Percentiles rank a stretch among this genome's conserved stretches.
phyloP scores from a whole-genome alignment of 2,797 vertebrate species.

The Peromyscus nudipes region DNA sequence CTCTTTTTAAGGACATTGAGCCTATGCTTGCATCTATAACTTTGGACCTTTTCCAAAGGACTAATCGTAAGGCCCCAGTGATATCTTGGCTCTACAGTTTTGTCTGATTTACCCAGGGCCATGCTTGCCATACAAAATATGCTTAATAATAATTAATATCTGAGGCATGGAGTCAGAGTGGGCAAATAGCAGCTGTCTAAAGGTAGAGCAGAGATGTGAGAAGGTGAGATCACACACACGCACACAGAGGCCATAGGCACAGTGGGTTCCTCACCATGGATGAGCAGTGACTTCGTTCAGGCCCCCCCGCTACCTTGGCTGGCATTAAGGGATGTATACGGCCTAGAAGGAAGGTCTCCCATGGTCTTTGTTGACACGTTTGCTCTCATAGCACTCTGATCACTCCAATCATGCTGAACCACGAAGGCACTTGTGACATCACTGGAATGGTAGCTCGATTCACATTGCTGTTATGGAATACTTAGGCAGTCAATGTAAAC shows the following conservation, averaged over 20 bases:
- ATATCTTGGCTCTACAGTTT: neutral
- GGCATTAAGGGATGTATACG: neutral
- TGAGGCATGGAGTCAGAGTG: neutral
- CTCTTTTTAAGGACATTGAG: neutral
- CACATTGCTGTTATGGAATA: neutral
- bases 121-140: neutral
- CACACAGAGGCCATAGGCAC: too few species aligned
- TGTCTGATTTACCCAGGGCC: neutral
- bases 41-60: neutral
- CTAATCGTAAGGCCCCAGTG: rapidly evolving
- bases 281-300: neutral
- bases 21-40: neutral
- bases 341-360: neutral
- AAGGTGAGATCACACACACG: neutral
- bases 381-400: neutral
- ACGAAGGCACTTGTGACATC: neutral
- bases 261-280: neutral
- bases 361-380: neutral
- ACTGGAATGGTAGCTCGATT: neutral
- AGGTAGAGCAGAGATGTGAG: neutral
- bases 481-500: neutral
- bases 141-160: neutral
- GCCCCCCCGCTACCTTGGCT: neutral
- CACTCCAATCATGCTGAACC: too few species aligned
- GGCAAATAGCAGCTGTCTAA: neutral